Evolutionary conservation across 2,888 invertebrate species (phyloP), one percentile per base, ranked within the genome.

Genomic region (Drosophila austrosaltans): DNA sequence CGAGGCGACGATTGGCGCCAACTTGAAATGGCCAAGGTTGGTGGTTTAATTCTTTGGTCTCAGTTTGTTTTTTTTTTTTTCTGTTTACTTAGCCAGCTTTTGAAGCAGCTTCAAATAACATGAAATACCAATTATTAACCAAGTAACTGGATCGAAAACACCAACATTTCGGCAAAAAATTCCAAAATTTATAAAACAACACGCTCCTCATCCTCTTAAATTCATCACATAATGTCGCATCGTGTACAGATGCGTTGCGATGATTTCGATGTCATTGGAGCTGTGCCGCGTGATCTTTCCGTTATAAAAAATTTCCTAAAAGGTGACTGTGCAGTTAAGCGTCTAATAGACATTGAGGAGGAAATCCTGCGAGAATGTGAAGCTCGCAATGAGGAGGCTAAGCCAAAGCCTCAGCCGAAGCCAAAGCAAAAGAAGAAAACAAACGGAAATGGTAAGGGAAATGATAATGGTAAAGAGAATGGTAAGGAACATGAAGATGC

Each of bases 301-400:
- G 77, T 85, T 8, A 83, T 85, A 2, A 85, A 83, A 67, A 83
- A 88, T 53, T 85, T 88, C 48, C 53, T 85, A 28, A 83, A 78
- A 20, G 72, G 81, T 8, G 83, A 88, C 3, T 76, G 88, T 63
- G 88, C 85, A 42, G 60, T 85, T 8, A 86, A 82, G 72, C 78
- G 78, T 1, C 60, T 85, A 0, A 85, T 85, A 10, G 85, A 88
- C 2, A 80, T 88, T n/a, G 85, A 85, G 53, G 88, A 86, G 39
- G 75, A 74, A 16, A 77, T 83, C 16, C 40, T 85, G 7, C 53
- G 54, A 10, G 63, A 78, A 59, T 81, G 79, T 48, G 48, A 65
- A 10, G 60, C 69, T n/a, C 65, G 63, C 1, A 66, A 53, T 6
- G 64, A 62, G 1, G 69, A 60, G 12, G 58, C 63, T 1, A 63